Evolutionary conservation across 2,888 invertebrate genomes (phyloP).

Genomic region (Callimorpha dominula): DNA sequence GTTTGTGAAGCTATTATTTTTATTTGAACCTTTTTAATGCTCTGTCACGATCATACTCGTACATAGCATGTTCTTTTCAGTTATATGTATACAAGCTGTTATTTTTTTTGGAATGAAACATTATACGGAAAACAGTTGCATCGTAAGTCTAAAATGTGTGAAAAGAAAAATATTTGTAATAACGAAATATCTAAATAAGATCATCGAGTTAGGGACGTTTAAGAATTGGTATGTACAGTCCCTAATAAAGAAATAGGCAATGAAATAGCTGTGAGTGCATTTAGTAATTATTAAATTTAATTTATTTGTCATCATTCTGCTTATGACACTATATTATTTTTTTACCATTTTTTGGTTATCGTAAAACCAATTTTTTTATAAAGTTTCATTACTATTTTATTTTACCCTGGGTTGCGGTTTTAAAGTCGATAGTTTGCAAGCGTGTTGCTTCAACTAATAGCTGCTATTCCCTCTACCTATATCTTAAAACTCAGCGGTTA

Average conservation of each 20-base stretch:
- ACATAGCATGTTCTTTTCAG: background rate
- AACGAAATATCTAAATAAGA: background rate
- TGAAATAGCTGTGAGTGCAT: too few relatives aligned
- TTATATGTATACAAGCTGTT: background rate
- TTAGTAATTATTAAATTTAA: background rate
- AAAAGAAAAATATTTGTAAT: background rate
- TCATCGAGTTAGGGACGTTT: background rate
- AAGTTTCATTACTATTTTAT: background rate
- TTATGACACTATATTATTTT: background rate
- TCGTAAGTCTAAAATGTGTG: background rate
- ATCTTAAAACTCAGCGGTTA: background rate
- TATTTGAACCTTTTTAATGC: slow-evolving; percentile 1
- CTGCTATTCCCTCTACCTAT: background rate
- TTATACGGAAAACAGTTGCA: background rate
- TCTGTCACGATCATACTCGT: background rate
- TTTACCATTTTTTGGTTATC: background rate
- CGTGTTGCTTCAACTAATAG: background rate
- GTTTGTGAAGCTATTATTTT: slow-evolving; percentile 11
- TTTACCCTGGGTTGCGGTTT: background rate
- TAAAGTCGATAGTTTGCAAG: background rate
- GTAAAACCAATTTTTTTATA: background rate
- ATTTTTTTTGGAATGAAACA: too few relatives aligned
- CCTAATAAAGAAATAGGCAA: background rate
- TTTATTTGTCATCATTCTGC: background rate
- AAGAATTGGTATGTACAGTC: background rate